A percentile compares a stretch with the other conserved stretches of the same genome.
phyloP scores from a whole-genome alignment of 2,113 vertebrate species.

The Mohoua ochrocephala region DNA sequence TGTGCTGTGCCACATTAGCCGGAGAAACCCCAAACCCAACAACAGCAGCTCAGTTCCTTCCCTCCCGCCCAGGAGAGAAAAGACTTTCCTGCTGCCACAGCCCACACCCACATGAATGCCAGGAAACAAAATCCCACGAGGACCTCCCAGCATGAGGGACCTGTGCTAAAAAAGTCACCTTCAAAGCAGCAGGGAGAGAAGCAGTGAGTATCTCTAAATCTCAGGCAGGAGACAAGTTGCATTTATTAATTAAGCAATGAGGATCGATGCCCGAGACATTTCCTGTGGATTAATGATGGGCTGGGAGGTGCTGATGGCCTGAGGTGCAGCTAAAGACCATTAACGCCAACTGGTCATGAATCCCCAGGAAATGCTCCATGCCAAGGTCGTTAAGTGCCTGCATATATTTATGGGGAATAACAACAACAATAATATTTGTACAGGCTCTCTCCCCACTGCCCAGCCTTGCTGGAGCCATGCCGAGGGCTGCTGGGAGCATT shows the following conservation, averaged over 20 bases:
- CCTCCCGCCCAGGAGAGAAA: neutral
- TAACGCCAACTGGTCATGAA: conserved; percentile 77
- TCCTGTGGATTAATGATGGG: conserved; percentile 77
- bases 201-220: conserved; percentile 25
- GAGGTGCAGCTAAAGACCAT: conserved; percentile 76
- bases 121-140: neutral
- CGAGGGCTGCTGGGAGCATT: neutral
- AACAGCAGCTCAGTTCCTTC: neutral
- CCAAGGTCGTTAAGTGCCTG: conserved; percentile 70
- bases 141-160: neutral
- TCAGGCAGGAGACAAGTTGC: conserved; percentile 50
- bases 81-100: neutral
- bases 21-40: neutral
- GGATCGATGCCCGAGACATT: conserved; percentile 74
- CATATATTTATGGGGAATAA: conserved; percentile 45
- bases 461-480: neutral
- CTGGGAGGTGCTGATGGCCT: conserved; percentile 75
- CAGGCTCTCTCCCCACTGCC: neutral
- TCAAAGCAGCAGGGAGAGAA: conserved; percentile 22
- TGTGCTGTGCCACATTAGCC: neutral
- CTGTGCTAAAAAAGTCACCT: conserved; percentile 21
- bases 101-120: neutral
- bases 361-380: conserved; percentile 73
- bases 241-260: conserved; percentile 76
- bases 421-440: conserved; percentile 48